Conservation (phyloP, 2,888 invertebrate genomes). For the Caenorhabditis sp. region DNA sequence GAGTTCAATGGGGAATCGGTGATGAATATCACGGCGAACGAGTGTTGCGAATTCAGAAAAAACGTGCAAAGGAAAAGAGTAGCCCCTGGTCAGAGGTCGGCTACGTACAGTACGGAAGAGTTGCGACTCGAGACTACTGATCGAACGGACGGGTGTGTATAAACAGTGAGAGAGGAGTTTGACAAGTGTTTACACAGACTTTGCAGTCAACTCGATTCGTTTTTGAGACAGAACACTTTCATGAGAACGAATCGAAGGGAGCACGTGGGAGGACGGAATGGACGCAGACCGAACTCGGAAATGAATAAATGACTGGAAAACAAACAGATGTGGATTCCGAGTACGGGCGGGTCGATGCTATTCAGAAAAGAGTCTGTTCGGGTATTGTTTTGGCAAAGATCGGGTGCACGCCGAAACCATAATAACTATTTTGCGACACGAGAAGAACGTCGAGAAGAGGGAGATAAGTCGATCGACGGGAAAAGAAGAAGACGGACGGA, state of each 20-base stretch:
- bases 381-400: constrained; percentile 9
- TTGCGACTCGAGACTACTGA: constrained; percentile 37
- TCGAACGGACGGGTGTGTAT: constrained; percentile 28
- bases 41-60: constrained; percentile 21
- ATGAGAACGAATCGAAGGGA: background rate
- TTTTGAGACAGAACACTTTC: constrained; percentile 6
- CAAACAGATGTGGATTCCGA: background rate
- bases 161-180: constrained; percentile 23
- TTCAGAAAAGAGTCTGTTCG: background rate
- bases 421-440: constrained; percentile 11
- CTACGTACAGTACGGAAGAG: constrained; percentile 38
- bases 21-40: background rate
- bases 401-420: constrained; percentile 24
- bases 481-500: constrained; percentile 13
- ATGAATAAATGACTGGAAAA: background rate
- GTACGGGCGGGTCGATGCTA: background rate
- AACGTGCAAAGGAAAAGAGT: constrained; percentile 38
- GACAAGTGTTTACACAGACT: constrained; percentile 49
- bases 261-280: background rate
- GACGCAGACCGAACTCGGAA: background rate
- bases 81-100: constrained; percentile 53
- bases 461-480: constrained; percentile 6
- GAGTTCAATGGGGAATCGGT: background rate
- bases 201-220: constrained; percentile 8
- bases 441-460: background rate